Base-by-base conservation (phyloP, 1,140 invertebrate species). In the Drosophila eugracilis region DNA sequence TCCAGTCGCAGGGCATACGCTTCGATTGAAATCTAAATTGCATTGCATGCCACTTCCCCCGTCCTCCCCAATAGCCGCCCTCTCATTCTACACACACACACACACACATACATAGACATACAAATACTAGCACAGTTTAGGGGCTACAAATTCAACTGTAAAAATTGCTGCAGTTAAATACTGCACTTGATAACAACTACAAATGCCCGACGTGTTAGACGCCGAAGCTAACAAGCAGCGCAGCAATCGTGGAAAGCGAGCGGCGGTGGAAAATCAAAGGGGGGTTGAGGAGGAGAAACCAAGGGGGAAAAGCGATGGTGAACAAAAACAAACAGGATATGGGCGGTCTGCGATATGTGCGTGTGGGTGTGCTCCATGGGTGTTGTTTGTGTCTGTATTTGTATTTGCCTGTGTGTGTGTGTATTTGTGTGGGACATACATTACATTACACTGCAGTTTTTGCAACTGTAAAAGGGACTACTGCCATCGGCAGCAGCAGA, bases 21-120 rank as follows among this genome's bases (percentile, higher is more conserved):
- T 80, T 81, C 78, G 78, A 81, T 81, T 81, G 66, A 80, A 80
- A 80, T 80, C 78, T 80, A 81, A 80, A 80, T 80, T 80, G 78
- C 78, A 81, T 76, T 73, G 75, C 45, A 67, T 34, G 26, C 58
- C 55, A 42, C 21, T 24, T 26, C 52, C n/a, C 24, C 39, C 42
- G 12, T 26, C 39, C 12, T 5, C 32, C 14, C 3, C 30, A 4
- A 12, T 32, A 3, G 12, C 37, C 37, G 1, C 17, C 9, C 37
- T 9, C 52, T 15, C 50, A 55, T 39, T 34, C 30, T 41, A 4
- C 28, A 14, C 41, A 6, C 32, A 22, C 55, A 17, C 24, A 30
- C 26, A 10, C 39, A 36, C 9, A 21, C 17, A 12, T 17, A 22
- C 12, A 14, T 6, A 10, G 15, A 26, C 5, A 36, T 4, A 34